A percentile compares a stretch with the other conserved stretches of the same genome.
Evolutionary conservation across 2,888 invertebrate species (phyloP).

Genomic region (Chymomyza fuscimana): DNA sequence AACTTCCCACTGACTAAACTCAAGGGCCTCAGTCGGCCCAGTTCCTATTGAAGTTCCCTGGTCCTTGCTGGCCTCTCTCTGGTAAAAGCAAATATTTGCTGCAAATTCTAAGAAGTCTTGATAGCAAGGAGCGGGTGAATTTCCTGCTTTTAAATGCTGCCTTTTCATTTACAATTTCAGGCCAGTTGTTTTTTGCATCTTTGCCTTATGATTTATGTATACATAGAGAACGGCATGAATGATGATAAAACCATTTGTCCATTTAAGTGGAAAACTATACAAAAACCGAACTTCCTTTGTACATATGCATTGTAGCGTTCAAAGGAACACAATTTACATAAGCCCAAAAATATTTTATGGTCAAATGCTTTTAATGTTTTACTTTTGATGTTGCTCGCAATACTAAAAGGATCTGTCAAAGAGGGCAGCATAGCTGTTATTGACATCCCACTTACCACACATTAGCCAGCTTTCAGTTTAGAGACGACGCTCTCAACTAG

Average conservation of each 20-base stretch:
- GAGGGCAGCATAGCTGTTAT: slow-evolving; percentile 28
- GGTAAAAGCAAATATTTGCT: slow-evolving; percentile 50
- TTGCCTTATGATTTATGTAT: slow-evolving; percentile 65
- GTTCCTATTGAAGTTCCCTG: background rate
- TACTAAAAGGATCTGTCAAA: background rate
- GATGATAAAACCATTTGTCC: slow-evolving; percentile 9
- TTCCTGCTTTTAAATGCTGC: slow-evolving; percentile 54
- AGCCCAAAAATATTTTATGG: slow-evolving; percentile 56
- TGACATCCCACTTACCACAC: slow-evolving; percentile 46
- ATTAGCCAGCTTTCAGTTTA: slow-evolving; percentile 10
- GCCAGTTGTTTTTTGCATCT: slow-evolving; percentile 56
- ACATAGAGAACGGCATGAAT: background rate
- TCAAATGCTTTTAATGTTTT: slow-evolving; percentile 67
- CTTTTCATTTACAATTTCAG: slow-evolving; percentile 52
- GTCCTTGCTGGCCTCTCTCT: background rate
- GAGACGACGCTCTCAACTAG: background rate
- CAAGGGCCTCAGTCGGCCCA: background rate
- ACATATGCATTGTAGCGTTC: background rate
- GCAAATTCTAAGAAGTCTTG: slow-evolving; percentile 68
- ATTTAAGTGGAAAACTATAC: slow-evolving; percentile 51
- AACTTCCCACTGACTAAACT: background rate
- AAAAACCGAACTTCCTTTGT: background rate
- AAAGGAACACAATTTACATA: slow-evolving; percentile 29
- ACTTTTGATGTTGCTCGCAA: slow-evolving; percentile 60
- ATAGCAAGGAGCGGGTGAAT: slow-evolving; percentile 10